Percentiles rank a stretch among this genome's conserved stretches.
These are phyloP conservation scores for Dinomys branickii DNA, from an alignment of 2,113 vertebrate species.

Conservation along the genomic window DNA sequence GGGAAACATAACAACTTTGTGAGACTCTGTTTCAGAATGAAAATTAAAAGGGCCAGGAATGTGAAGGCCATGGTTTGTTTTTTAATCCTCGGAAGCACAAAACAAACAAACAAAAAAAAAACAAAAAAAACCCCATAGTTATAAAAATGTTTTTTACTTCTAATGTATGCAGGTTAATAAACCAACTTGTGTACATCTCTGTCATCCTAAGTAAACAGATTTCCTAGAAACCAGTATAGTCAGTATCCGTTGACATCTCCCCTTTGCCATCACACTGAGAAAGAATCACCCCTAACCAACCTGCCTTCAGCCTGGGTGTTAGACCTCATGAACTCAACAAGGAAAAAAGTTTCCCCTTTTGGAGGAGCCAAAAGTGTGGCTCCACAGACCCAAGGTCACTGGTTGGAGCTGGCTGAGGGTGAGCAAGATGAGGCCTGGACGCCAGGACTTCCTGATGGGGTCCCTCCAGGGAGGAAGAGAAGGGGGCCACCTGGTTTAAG, in stretches of 20 bases:
- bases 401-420: not conserved
- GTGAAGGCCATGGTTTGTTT: not conserved
- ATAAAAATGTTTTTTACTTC: not conserved
- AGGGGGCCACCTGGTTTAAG: fast-evolving
- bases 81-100: not conserved
- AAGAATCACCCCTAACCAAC: not conserved
- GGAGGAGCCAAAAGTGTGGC: not conserved
- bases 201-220: not conserved
- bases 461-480: not conserved
- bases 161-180: not conserved
- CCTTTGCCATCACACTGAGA: not conserved
- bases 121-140: not conserved
- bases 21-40: not conserved
- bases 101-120: not conserved
- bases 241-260: not conserved
- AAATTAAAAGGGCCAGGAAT: not conserved
- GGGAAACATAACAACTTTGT: not conserved
- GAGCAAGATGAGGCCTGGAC: fast-evolving
- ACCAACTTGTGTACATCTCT: not conserved
- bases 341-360: not conserved
- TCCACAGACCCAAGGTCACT: not conserved
- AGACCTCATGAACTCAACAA: not conserved
- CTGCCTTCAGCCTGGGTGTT: not conserved
- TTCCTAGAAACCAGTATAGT: not conserved
- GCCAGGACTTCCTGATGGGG: fast-evolving